Conservation (phyloP, 2,113 vertebrate species). For the Ptyas mucosa region DNA sequence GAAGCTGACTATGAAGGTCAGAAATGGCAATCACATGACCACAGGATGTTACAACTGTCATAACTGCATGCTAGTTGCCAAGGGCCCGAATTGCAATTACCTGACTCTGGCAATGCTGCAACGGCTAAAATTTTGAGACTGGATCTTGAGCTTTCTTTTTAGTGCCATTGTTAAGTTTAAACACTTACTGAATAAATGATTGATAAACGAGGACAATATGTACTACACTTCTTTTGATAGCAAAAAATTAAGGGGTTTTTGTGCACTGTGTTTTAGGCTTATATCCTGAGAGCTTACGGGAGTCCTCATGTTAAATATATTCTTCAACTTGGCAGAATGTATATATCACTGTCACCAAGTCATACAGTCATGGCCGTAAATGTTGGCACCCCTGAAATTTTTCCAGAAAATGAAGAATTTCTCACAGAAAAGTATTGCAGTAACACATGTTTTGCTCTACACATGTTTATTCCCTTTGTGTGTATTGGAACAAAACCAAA, state of each 20-base stretch:
- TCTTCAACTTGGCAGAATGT: background rate
- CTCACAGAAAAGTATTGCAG: too few species aligned
- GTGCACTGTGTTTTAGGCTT: background rate
- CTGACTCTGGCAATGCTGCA: background rate
- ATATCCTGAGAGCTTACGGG: background rate
- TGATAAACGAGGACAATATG: background rate
- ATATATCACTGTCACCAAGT: background rate
- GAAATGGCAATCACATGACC: background rate
- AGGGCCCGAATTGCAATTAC: background rate
- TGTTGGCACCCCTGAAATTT: too few species aligned
- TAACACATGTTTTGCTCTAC: too few species aligned
- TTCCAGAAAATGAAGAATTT: too few species aligned
- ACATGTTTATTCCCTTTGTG: too few species aligned
- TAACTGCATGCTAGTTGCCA: background rate
- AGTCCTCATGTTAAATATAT: background rate
- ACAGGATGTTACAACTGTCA: background rate
- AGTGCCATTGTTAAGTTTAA: background rate
- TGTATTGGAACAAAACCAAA: too few species aligned
- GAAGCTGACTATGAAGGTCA: background rate
- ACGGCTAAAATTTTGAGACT: background rate
- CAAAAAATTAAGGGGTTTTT: background rate
- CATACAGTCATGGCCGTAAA: too few species aligned
- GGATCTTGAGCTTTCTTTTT: background rate
- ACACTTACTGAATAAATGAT: background rate
- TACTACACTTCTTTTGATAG: background rate